Conservation (phyloP, 2,113 vertebrate species). For the Panurus biarmicus region DNA sequence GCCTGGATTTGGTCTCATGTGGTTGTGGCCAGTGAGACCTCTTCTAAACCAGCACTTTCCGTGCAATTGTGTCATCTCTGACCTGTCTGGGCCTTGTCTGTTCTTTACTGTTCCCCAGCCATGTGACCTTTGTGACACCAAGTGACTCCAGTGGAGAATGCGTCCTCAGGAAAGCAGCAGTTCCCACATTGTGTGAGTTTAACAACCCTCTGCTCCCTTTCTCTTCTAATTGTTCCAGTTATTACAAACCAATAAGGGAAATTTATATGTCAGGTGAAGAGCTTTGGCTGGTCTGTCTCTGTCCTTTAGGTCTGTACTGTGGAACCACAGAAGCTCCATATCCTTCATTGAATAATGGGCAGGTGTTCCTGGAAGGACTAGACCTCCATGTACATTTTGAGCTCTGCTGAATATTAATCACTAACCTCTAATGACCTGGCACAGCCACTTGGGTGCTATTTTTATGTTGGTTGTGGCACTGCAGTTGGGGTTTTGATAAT, state of each 20-base stretch:
- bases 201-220: background rate
- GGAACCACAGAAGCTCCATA: background rate
- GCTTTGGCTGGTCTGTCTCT: background rate
- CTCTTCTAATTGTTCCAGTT: background rate
- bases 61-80: background rate
- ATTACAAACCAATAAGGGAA: background rate
- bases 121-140: background rate
- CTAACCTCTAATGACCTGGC: background rate
- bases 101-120: background rate
- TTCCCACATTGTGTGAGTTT: background rate
- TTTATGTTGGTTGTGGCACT: background rate
- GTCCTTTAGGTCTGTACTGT: background rate
- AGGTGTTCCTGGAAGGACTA: background rate
- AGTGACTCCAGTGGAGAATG: background rate
- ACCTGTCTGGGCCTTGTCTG: background rate
- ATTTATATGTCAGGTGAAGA: background rate
- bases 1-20: background rate
- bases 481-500: background rate
- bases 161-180: background rate
- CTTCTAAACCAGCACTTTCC: background rate
- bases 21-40: background rate
- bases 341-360: background rate
- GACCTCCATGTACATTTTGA: fast-evolving
- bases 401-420: background rate
- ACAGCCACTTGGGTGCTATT: background rate